Evolutionary conservation across 30 jellyfish, hydroid and myxozoan genomes (phyloP), one percentile per base, ranked within the genome.

Genomic region (Phacellophora camtschatica): DNA sequence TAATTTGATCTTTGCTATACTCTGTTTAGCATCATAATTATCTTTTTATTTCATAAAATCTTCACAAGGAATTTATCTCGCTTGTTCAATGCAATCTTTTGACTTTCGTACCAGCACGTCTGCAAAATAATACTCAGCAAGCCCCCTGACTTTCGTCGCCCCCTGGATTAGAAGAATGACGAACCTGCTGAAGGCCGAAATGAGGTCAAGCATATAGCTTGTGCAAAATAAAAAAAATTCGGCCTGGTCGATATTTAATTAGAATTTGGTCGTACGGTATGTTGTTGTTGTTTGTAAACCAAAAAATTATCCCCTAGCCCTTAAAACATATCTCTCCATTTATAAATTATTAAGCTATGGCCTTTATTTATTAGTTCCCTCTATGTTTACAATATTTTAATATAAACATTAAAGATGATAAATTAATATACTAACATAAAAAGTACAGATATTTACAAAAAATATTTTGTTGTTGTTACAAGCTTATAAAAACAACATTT

Each of bases 171-270:
- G 66, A 73, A 73, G 63, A 73, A 73, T 73, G 66, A 43, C 49
- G 36, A 62, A 73, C 86, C 86, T 73, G 86, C 56, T 73, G 55
- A 35, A 33, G 55, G 66, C 23, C 30, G 61, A 29, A n/a, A 55
- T 58, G 74, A 73, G 86, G 86, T 73, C 86, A 73, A 73, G 86
- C 84, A 55, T 73, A 55, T 30, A 73, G 24, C 86, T 67, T 25
- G 62, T 67, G 67, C 33, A n/a, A n/a, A n/a, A n/a, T 46, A 11
- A 2, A 46, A 28, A 11, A 46, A 46, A 16, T 0, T 46, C 58
- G 58, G 13, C 58, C 1, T n/a, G n/a, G n/a, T n/a, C n/a, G n/a
- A n/a, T n/a, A n/a, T n/a, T n/a, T n/a, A n/a, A n/a, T n/a, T n/a
- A n/a, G n/a, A 46, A 9, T 3, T 11, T 9, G 9, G 30, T 16